These are phyloP conservation scores for Sebastes hubbsi DNA, from an alignment of 2,797 vertebrate species.

Conservation along the genomic window DNA sequence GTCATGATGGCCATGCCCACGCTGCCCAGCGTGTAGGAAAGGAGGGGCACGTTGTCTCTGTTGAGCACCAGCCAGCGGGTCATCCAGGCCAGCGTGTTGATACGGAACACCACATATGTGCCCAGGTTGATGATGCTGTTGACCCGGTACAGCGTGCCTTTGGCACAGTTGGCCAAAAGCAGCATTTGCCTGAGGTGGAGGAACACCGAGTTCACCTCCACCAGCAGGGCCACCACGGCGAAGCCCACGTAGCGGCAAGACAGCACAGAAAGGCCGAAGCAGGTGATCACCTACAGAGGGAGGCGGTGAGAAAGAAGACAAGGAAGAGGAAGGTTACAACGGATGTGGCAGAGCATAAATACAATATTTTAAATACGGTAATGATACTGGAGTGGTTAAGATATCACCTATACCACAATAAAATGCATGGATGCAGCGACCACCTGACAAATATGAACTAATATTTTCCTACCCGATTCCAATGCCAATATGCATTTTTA, in stretches of 20 bases:
- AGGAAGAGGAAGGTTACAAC: background rate
- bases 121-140: conserved; percentile 91
- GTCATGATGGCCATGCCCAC: conserved; percentile 91
- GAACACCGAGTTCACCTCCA: conserved; percentile 94
- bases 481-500: background rate
- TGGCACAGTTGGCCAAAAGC: conserved; percentile 83
- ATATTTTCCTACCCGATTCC: background rate
- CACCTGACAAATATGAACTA: background rate
- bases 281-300: conserved; percentile 87
- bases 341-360: background rate
- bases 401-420: background rate
- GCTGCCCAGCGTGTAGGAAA: conserved; percentile 86
- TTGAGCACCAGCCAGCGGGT: conserved; percentile 90
- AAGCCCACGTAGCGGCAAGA: conserved; percentile 86
- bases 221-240: conserved; percentile 89
- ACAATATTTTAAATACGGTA: background rate
- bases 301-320: conserved; percentile 35
- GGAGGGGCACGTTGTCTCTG: conserved; percentile 83
- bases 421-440: background rate
- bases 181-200: conserved; percentile 89
- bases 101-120: conserved; percentile 91
- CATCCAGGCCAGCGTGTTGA: conserved; percentile 94
- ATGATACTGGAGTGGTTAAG: background rate
- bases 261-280: conserved; percentile 87
- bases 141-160: conserved; percentile 83